phyloP scores from a whole-genome alignment of 2,113 vertebrate genomes.

The Gadus chalcogrammus region DNA sequence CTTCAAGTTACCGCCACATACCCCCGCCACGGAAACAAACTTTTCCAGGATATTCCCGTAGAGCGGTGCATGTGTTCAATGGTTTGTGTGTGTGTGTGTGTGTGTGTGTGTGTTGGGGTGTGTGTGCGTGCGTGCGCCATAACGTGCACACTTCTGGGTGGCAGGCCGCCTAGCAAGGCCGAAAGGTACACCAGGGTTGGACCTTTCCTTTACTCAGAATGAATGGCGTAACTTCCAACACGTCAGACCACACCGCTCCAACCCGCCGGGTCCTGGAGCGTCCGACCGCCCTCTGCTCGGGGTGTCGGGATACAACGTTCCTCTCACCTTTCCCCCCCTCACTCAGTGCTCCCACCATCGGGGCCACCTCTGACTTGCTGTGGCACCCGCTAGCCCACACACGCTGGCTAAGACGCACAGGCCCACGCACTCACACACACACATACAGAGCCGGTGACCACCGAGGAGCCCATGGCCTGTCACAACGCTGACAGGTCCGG shows the following conservation, averaged over 20 bases:
- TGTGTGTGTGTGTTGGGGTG: conserved; percentile 7
- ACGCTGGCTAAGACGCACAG: conserved; percentile 18
- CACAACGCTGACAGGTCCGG: conserved; percentile 5
- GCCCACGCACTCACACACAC: background rate
- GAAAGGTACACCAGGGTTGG: background rate
- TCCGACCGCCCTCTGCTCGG: conserved; percentile 50
- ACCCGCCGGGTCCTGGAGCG: conserved; percentile 63
- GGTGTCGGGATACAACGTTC: conserved; percentile 59
- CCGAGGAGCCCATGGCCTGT: background rate
- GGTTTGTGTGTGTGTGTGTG: conserved; percentile 10
- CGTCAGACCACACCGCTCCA: conserved; percentile 34
- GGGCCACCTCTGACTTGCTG: background rate
- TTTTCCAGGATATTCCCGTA: too few relatives aligned
- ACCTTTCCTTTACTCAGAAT: conserved; percentile 30
- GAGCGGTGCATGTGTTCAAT: conserved; percentile 14
- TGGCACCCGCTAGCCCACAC: conserved; percentile 1
- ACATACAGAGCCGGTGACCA: too few relatives aligned
- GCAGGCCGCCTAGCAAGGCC: too few relatives aligned
- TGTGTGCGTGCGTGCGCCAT: background rate
- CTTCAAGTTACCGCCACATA: conserved; percentile 63
- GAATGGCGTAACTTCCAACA: conserved; percentile 46
- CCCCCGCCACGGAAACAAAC: conserved; percentile 16
- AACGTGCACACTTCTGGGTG: background rate
- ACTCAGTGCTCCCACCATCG: background rate
- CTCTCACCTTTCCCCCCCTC: conserved; percentile 17